Conservation (phyloP, 2,797 vertebrate species). For the Acrossocheilus fasciatus region DNA sequence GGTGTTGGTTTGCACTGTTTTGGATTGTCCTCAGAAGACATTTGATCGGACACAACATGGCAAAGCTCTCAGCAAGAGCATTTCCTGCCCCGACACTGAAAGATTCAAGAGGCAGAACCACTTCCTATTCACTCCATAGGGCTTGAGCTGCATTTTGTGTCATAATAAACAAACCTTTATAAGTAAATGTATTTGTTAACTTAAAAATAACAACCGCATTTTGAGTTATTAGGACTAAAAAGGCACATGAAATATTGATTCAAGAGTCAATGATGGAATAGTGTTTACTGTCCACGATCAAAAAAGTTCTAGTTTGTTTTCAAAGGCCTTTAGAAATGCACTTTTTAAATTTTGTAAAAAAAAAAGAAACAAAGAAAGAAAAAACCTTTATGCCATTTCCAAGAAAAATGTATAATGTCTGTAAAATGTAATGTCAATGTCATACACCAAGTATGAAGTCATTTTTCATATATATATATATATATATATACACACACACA, state of each 20-base stretch:
- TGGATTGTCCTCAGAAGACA: conserved; percentile 67
- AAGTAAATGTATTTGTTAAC: background rate
- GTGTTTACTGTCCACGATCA: background rate
- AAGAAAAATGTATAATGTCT: too few species aligned
- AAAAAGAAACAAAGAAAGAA: too few species aligned
- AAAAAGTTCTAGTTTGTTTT: background rate
- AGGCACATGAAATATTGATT: background rate
- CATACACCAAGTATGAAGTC: too few species aligned
- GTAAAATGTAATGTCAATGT: too few species aligned
- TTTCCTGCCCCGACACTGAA: conserved; percentile 65
- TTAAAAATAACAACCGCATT: background rate
- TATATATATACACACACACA: too few species aligned
- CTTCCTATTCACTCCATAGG: conserved; percentile 57
- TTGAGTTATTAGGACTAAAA: background rate
- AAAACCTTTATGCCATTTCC: too few species aligned
- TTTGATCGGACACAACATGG: conserved; percentile 67
- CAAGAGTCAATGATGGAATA: background rate
- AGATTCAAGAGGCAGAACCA: conserved; percentile 66
- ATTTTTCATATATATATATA: too few species aligned
- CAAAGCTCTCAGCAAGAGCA: conserved; percentile 63
- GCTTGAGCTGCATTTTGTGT: conserved; percentile 6
- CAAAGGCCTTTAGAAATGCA: background rate
- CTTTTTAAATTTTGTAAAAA: too few species aligned
- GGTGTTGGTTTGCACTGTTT: conserved; percentile 77
- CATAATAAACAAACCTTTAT: background rate